Conservation (phyloP, 2,888 invertebrate species). For the Euplexia lucipara region DNA sequence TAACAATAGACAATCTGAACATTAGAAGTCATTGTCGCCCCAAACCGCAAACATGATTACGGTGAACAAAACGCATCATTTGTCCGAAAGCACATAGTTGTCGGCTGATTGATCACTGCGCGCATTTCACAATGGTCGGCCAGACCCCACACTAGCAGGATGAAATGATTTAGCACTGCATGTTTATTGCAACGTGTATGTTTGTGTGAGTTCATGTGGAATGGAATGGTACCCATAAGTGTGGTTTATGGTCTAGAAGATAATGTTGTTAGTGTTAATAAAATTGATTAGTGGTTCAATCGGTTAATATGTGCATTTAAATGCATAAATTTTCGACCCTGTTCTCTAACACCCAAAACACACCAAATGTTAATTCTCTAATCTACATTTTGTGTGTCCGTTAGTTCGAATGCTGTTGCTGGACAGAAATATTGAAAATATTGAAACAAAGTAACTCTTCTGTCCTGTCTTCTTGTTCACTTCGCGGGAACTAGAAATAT, state of each 20-base stretch:
- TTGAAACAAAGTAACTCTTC: no score
- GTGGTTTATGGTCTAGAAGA: conserved; percentile 35
- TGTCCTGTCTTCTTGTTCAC: no score
- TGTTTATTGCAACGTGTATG: conserved; percentile 47
- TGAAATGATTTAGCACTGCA: conserved; percentile 67
- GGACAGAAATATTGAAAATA: no score
- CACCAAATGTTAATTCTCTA: no score
- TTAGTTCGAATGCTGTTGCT: no score
- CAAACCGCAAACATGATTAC: conserved; percentile 25
- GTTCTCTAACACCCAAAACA: no score
- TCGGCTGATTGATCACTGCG: conserved; percentile 63
- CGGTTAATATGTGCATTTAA: conserved; percentile 16
- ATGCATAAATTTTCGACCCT: not conserved
- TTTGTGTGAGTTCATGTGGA: conserved; percentile 40
- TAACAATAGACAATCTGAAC: conserved; percentile 46
- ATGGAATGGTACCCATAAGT: conserved; percentile 27
- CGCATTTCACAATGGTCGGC: conserved; percentile 34
- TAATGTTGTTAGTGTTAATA: conserved; percentile 26
- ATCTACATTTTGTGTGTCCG: no score
- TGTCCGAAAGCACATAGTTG: conserved; percentile 58
- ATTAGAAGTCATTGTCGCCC: conserved; percentile 37
- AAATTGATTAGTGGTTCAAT: conserved; percentile 1
- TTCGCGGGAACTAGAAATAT: no score
- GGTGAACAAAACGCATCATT: conserved; percentile 62
- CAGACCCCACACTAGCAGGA: conserved; percentile 33